These are phyloP conservation scores for Cordilura impudica DNA, from an alignment of 2,888 invertebrate genomes.

Conservation along the genomic window DNA sequence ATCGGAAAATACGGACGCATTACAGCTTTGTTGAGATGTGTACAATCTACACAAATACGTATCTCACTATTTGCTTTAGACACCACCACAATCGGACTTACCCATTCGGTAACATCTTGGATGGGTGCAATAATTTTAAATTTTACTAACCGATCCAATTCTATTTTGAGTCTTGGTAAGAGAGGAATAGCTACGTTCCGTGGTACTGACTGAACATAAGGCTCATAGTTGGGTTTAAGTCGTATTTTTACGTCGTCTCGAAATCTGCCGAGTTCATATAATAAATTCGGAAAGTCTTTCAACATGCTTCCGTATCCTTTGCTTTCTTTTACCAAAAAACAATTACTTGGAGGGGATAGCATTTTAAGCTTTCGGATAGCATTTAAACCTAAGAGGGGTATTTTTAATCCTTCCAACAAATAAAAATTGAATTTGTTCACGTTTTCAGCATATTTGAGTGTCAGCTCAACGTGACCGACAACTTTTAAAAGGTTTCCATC, in stretches of 20 bases:
- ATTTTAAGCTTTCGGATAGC: too few species aligned
- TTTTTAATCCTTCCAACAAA: too few species aligned
- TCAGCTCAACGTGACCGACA: too few species aligned
- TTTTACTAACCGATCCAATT: slow-evolving; percentile 9
- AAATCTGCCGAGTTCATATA: too few species aligned
- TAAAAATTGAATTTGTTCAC: too few species aligned
- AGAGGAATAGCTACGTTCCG: not conserved
- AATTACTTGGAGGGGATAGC: too few species aligned
- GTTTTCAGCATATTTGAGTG: too few species aligned
- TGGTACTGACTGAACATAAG: not conserved
- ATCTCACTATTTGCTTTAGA: slow-evolving; percentile 14
- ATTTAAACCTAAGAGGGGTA: too few species aligned
- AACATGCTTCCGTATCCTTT: too few species aligned
- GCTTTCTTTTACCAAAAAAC: too few species aligned
- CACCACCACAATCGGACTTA: slow-evolving; percentile 32
- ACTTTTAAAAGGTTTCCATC: too few species aligned
- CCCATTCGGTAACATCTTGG: slow-evolving; percentile 29
- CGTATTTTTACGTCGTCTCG: not conserved
- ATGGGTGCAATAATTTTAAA: slow-evolving; percentile 16
- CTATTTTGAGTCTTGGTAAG: slow-evolving; percentile 21
- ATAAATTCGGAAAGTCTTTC: too few species aligned
- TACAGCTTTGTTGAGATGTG: slow-evolving; percentile 24
- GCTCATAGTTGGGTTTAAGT: not conserved
- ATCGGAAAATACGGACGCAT: slow-evolving; percentile 4
- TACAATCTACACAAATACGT: slow-evolving; percentile 20